Evolutionary conservation across 2,113 vertebrate species (phyloP).

Genomic region (Tapirus terrestris): DNA sequence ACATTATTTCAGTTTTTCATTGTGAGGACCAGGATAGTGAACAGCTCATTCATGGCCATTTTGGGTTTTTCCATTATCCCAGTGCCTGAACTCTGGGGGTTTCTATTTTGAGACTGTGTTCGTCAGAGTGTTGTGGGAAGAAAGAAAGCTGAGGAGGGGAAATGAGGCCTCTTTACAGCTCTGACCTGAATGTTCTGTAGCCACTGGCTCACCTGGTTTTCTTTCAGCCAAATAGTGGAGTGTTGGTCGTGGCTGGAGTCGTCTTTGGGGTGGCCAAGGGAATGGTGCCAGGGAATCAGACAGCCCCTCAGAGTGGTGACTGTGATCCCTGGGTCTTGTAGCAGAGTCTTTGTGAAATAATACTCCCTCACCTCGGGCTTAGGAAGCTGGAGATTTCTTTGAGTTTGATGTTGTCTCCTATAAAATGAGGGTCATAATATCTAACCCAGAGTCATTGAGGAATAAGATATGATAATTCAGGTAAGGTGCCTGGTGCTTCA

Average conservation of each 20-base stretch:
- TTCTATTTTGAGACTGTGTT: slow-evolving; percentile 57
- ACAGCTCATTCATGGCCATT: background rate
- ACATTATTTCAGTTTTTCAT: background rate
- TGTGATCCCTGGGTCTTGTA: background rate
- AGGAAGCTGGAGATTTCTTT: background rate
- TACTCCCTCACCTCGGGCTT: background rate
- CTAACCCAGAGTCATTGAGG: background rate
- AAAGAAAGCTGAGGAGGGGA: background rate
- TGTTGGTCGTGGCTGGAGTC: background rate
- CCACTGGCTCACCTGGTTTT: background rate
- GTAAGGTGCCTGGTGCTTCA: background rate
- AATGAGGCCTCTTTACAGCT: background rate
- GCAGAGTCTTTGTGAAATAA: background rate
- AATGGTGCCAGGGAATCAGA: background rate
- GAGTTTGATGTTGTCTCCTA: background rate
- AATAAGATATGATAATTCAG: background rate
- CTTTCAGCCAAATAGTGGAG: background rate
- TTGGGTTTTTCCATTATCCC: background rate
- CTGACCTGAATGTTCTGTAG: slow-evolving; percentile 12
- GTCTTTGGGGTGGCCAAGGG: background rate
- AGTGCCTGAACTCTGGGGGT: background rate
- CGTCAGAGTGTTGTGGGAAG: background rate
- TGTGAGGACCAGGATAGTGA: background rate
- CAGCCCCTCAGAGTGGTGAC: fast-evolving
- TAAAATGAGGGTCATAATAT: background rate